phyloP scores from a whole-genome alignment of 2,113 vertebrate species.

The Solea senegalensis region DNA sequence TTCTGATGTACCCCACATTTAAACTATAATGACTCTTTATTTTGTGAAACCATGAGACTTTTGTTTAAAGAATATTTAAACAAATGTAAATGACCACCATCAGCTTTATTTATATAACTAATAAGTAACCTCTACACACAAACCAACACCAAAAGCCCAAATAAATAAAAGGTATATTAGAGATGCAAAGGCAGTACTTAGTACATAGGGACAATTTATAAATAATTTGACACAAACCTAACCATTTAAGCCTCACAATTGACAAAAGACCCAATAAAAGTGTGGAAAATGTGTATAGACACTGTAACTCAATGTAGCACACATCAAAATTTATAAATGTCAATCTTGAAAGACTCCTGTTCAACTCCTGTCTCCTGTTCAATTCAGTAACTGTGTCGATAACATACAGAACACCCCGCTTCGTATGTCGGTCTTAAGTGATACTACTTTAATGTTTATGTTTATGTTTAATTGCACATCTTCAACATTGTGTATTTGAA shows the following conservation, averaged over 20 bases:
- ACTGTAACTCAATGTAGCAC: no score
- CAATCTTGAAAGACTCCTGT: no score
- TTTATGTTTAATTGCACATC: background rate
- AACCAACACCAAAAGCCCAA: background rate
- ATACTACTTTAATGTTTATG: no score
- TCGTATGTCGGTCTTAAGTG: no score
- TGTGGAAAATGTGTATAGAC: background rate
- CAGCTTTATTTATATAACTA: constrained; percentile 11
- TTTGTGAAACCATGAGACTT: constrained; percentile 47
- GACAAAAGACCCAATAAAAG: background rate
- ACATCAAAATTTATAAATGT: no score
- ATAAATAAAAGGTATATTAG: constrained; percentile 16
- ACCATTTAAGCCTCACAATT: background rate
- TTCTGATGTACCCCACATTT: constrained; percentile 21
- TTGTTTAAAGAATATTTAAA: constrained; percentile 50
- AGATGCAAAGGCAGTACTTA: background rate
- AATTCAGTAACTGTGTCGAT: background rate
- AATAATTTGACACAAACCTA: background rate
- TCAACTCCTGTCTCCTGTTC: no score
- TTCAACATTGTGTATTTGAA: background rate
- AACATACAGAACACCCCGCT: no score
- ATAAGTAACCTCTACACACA: background rate
- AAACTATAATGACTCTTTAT: background rate
- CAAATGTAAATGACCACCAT: constrained; percentile 24
- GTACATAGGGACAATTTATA: background rate